Evolutionary conservation across 2,797 vertebrate genomes (phyloP), one percentile per base, ranked within the genome.

Genomic region (Enteromius paludinosus): DNA sequence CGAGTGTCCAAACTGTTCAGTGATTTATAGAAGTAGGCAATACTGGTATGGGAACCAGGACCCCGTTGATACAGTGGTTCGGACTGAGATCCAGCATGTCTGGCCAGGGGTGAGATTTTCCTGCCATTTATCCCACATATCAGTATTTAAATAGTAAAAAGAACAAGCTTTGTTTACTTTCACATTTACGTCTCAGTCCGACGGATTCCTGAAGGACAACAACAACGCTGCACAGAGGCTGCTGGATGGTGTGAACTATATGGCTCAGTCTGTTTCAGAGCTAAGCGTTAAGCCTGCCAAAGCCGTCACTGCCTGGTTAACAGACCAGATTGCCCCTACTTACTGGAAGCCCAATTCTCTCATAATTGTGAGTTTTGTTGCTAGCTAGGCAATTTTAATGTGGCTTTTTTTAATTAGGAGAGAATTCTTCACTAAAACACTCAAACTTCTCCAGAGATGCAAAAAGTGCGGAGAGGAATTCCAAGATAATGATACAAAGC

Each of bases 21-120:
- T 99, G 88, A 98, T 99, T 90, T 99, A 99, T 88, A 93, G 98
- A 78, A 99, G 98, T 90, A 95, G 98, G 20, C 98, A 99, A 90
- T 99, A 97, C 91, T 99, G 98, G 98, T 99, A 98, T 89, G 98
- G 98, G 74, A 99, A 99, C 93, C 97, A 98, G 88, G 98, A 99
- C 89, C 98, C 98, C 35, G 98, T 99, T 88, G 98, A 99, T 89
- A 99, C 98, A 0, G 97, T 99, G 84, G 98, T 99, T 86, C 94
- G 97, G 85, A 99, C 98, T 12, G 98, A 99, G 93, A 99, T 99
- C 85, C 97, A 98, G 82, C 98, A 99, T 3, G 96, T 98, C 90
- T 99, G 98, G 98, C 97, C 97, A 0, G 97, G 97, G 93, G 98
- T 99, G 91, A 96, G 96, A 90, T 41, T 75, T 75, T 30, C 3